Evolutionary conservation across 2,113 vertebrate species (phyloP).

Genomic region (Girardinichthys multiradiatus): DNA sequence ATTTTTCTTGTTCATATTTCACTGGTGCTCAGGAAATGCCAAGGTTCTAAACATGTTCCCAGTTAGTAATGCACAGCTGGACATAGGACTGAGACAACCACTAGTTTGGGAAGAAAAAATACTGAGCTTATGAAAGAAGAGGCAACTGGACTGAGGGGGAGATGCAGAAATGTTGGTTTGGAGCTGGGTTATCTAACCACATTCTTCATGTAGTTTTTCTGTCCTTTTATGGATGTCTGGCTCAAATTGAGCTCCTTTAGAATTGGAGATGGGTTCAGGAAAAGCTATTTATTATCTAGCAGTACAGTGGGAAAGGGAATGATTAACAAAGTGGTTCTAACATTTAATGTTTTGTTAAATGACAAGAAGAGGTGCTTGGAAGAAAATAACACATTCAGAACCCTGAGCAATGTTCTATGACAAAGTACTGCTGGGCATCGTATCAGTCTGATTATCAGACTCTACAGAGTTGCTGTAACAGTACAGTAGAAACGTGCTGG

Average conservation of each 20-base stretch:
- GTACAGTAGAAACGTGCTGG: no score
- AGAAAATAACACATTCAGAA: background rate
- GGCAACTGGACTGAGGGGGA: slow-evolving; percentile 16
- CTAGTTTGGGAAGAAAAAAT: background rate
- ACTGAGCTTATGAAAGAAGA: slow-evolving; percentile 26
- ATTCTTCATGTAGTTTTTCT: slow-evolving; percentile 52
- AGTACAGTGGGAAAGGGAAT: slow-evolving; percentile 8
- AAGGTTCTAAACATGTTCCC: slow-evolving; percentile 33
- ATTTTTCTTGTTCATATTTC: slow-evolving; percentile 14
- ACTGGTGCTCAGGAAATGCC: slow-evolving; percentile 45
- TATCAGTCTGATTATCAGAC: no score
- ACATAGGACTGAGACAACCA: slow-evolving; percentile 17
- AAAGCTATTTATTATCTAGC: slow-evolving; percentile 40
- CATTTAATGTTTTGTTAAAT: slow-evolving; percentile 3
- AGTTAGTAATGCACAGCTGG: slow-evolving; percentile 32
- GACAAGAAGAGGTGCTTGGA: slow-evolving; percentile 16
- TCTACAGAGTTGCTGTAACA: no score
- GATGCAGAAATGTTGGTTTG: slow-evolving; percentile 26
- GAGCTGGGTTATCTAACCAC: slow-evolving; percentile 34
- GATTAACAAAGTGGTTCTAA: no score
- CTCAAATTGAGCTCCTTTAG: slow-evolving; percentile 9
- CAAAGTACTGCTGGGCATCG: no score
- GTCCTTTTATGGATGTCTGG: slow-evolving; percentile 57
- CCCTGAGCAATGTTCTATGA: no score
- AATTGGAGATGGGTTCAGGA: slow-evolving; percentile 21